These are phyloP conservation scores for Agrochola litura DNA, from an alignment of 2,888 invertebrate genomes.

Conservation along the genomic window DNA sequence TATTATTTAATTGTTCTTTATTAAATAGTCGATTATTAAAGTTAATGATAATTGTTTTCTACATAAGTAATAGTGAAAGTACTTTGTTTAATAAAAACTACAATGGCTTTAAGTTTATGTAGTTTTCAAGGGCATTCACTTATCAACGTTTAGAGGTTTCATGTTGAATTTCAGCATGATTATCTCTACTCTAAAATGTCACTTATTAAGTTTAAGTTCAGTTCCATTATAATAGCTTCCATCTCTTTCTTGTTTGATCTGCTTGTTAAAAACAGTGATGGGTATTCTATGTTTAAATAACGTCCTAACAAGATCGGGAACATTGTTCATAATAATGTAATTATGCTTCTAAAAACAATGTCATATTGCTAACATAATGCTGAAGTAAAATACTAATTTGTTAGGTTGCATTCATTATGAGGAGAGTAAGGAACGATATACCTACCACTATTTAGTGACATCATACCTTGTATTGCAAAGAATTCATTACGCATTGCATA, in stretches of 20 bases:
- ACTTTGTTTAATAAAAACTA: conserved; percentile 8
- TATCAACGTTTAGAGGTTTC: not conserved
- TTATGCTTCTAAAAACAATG: not conserved
- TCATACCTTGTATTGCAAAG: not conserved
- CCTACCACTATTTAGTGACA: not conserved
- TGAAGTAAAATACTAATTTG: not conserved
- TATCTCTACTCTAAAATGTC: not conserved
- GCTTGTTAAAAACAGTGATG: not conserved
- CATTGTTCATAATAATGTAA: not conserved
- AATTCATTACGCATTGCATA: not conserved
- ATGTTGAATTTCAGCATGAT: not conserved
- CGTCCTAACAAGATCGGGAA: not conserved
- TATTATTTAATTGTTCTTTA: conserved; percentile 38
- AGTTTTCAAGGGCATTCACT: not conserved
- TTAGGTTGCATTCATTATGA: not conserved
- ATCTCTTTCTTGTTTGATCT: not conserved
- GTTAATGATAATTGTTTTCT: conserved; percentile 5
- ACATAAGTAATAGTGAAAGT: not conserved
- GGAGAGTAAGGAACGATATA: not conserved
- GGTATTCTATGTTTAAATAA: not conserved
- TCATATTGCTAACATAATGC: not conserved
- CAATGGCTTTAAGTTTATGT: not conserved
- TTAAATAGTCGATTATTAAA: conserved; percentile 15
- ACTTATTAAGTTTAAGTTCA: not conserved
- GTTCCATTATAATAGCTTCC: not conserved